A percentile compares a stretch with the other conserved stretches of the same genome.
phyloP scores from a whole-genome alignment of 2,888 invertebrate genomes.

The Melinopterus prodromus region DNA sequence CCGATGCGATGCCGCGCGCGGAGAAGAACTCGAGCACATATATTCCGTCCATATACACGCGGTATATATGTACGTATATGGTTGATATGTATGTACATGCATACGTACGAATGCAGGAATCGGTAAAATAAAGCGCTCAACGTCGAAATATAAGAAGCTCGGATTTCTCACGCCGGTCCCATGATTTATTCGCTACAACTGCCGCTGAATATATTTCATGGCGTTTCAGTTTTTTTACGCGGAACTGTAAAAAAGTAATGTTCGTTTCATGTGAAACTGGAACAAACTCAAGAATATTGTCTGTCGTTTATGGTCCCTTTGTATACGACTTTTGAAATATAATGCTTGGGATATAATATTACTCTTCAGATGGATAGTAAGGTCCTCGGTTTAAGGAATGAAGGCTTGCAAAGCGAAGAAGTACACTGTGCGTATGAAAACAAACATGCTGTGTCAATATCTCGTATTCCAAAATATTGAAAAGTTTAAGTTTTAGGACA shows the following conservation, averaged over 20 bases:
- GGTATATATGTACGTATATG: neutral
- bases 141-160: neutral
- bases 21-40: neutral
- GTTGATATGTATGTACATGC: neutral
- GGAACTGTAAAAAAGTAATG: neutral
- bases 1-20: neutral
- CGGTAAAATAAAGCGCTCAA: slow-evolving; percentile 4
- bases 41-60: neutral
- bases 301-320: no score
- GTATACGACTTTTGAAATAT: no score
- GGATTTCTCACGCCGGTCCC: neutral
- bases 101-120: neutral
- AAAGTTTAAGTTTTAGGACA: no score
- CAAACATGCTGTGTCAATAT: no score
- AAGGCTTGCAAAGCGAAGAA: no score
- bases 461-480: no score
- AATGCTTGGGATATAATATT: no score
- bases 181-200: neutral
- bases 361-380: no score
- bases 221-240: neutral
- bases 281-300: neutral
- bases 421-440: no score
- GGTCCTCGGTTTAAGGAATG: no score
- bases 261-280: neutral
- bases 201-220: neutral